Evolutionary conservation across 2,888 invertebrate species (phyloP).

Genomic region (Chloroclysta siterata): DNA sequence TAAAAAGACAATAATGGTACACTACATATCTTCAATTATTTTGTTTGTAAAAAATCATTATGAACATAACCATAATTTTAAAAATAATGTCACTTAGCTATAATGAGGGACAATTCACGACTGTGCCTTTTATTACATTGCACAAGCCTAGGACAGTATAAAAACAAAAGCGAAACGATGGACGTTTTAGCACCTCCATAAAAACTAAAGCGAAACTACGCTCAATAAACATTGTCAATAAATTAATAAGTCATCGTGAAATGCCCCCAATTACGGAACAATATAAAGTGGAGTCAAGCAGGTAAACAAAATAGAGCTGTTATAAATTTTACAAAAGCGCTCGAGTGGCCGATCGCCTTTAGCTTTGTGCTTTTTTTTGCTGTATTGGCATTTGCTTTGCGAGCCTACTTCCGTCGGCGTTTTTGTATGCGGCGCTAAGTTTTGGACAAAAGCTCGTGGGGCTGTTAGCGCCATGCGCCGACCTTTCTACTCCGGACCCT

Average conservation of each 20-base stretch:
- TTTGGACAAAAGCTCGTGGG: slow-evolving; percentile 65
- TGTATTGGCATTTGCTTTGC: slow-evolving; percentile 79
- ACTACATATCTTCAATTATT: not conserved
- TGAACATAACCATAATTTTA: not conserved
- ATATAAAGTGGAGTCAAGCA: slow-evolving; percentile 77
- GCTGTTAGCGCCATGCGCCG: slow-evolving; percentile 66
- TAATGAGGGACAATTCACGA: not conserved
- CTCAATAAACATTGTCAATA: slow-evolving; percentile 60
- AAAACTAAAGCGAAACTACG: slow-evolving; percentile 72
- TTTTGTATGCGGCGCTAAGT: slow-evolving; percentile 80
- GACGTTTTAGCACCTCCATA: slow-evolving; percentile 81
- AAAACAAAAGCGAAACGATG: slow-evolving; percentile 58
- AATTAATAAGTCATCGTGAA: slow-evolving; percentile 84
- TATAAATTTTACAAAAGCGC: slow-evolving; percentile 82
- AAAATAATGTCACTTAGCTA: not conserved
- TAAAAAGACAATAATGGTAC: not conserved
- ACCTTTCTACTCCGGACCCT: slow-evolving; percentile 24
- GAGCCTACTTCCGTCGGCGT: slow-evolving; percentile 79
- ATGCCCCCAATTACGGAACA: slow-evolving; percentile 80
- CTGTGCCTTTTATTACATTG: slow-evolving; percentile 23
- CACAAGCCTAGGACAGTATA: slow-evolving; percentile 41
- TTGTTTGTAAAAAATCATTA: not conserved
- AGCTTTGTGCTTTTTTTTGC: slow-evolving; percentile 83
- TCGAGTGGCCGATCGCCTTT: slow-evolving; percentile 63
- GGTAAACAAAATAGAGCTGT: slow-evolving; percentile 84